Conservation (phyloP, 1,140 invertebrate species). For the Cyclargus thomasi region DNA sequence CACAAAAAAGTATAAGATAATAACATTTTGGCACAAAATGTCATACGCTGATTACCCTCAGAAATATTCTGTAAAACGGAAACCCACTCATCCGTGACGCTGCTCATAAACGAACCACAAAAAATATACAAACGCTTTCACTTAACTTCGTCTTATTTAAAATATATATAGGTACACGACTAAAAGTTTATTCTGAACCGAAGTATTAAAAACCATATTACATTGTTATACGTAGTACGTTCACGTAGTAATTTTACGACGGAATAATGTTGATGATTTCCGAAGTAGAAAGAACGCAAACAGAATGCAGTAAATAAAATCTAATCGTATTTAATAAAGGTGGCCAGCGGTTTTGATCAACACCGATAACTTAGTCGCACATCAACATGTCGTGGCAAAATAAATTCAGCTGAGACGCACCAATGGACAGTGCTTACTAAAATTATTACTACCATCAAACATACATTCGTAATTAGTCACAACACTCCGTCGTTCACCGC, state of each 20-base stretch:
- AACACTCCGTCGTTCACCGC: not conserved
- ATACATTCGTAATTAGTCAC: not conserved
- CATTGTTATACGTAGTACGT: no score
- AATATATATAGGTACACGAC: not conserved
- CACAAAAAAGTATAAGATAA: not conserved
- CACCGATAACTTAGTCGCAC: not conserved
- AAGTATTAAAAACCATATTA: no score
- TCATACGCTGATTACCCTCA: not conserved
- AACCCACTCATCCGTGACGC: not conserved
- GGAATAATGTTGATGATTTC: no score
- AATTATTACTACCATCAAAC: not conserved
- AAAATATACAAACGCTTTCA: not conserved
- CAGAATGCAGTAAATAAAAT: no score
- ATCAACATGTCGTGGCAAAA: no score
- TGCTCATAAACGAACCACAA: not conserved
- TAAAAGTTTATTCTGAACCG: not conserved
- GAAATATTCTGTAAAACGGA: not conserved
- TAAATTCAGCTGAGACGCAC: not conserved
- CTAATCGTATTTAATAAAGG: no score
- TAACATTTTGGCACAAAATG: not conserved
- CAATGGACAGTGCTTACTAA: no score
- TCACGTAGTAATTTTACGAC: no score
- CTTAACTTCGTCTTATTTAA: not conserved
- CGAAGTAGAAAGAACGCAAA: no score
- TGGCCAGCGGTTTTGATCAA: no score